Evolutionary conservation across 2,113 vertebrate genomes (phyloP).

Genomic region (Odocoileus hemionus): DNA sequence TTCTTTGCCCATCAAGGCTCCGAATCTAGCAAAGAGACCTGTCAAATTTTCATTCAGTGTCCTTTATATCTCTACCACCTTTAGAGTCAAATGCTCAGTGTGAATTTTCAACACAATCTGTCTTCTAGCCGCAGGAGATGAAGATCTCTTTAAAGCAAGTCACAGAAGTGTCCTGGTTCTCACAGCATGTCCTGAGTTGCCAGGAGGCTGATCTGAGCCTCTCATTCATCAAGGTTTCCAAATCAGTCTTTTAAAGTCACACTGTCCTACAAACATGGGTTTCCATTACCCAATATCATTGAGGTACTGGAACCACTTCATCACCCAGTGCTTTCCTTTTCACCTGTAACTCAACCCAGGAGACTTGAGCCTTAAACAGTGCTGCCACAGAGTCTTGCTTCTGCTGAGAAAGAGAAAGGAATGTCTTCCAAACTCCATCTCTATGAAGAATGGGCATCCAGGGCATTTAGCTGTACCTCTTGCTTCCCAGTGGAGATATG

Average conservation of each 20-base stretch:
- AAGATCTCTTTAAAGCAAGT: background rate
- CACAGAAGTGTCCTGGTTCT: background rate
- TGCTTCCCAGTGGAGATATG: background rate
- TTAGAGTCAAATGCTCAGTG: background rate
- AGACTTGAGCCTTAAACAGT: background rate
- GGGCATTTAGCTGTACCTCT: background rate
- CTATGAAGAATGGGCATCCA: background rate
- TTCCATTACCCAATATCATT: accelerated
- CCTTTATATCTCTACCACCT: background rate
- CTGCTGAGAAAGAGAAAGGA: background rate
- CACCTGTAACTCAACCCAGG: background rate
- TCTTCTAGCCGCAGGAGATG: background rate
- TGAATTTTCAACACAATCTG: background rate
- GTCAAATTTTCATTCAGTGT: background rate
- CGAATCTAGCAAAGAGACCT: background rate
- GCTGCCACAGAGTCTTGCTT: background rate
- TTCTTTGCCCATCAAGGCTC: background rate
- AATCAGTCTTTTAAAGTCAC: background rate
- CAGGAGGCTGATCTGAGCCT: background rate
- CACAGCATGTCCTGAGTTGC: background rate
- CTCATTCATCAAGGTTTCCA: background rate
- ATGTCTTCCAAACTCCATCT: background rate
- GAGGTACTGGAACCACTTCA: background rate
- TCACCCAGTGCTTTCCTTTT: background rate
- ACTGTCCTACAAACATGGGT: background rate